These are phyloP conservation scores for Ischnus inquisitorius DNA, from an alignment of 2,888 invertebrate genomes.

Conservation along the genomic window DNA sequence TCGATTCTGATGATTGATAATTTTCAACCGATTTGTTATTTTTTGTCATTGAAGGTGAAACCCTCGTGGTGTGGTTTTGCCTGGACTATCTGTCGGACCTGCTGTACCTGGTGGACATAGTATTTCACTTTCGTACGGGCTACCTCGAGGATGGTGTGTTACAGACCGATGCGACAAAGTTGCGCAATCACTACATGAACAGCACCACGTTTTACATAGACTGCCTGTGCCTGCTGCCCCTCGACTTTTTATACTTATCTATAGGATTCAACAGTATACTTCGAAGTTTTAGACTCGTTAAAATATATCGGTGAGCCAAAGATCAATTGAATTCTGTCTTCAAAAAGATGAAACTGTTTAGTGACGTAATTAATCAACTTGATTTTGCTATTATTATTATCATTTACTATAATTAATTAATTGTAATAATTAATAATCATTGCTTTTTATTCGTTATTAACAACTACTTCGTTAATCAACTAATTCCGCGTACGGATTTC, in stretches of 20 bases:
- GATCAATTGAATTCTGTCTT: neutral
- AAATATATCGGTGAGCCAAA: conserved; percentile 92
- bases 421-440: too few species aligned
- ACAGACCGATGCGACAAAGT: conserved; percentile 97
- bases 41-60: conserved; percentile 88
- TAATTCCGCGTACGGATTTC: too few species aligned
- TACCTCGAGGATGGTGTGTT: conserved; percentile 99
- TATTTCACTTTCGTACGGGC: conserved; percentile 98
- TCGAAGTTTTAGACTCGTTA: conserved; percentile 97
- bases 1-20: neutral
- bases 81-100: conserved; percentile 99
- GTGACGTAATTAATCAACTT: neutral
- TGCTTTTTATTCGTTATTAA: too few species aligned
- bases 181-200: conserved; percentile 99
- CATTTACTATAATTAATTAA: too few species aligned
- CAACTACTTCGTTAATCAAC: too few species aligned
- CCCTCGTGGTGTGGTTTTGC: conserved; percentile 97
- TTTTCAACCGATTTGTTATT: neutral
- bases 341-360: neutral
- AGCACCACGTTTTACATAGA: conserved; percentile 99
- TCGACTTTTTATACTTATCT: conserved; percentile 99
- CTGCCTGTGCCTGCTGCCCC: conserved; percentile 98
- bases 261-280: conserved; percentile 98
- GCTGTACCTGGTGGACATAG: conserved; percentile 97
- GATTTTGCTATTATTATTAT: conserved; percentile 3